A percentile compares a stretch with the other conserved stretches of the same genome.
phyloP scores from a whole-genome alignment of 2,888 invertebrate species.

The Plebejus argus region DNA sequence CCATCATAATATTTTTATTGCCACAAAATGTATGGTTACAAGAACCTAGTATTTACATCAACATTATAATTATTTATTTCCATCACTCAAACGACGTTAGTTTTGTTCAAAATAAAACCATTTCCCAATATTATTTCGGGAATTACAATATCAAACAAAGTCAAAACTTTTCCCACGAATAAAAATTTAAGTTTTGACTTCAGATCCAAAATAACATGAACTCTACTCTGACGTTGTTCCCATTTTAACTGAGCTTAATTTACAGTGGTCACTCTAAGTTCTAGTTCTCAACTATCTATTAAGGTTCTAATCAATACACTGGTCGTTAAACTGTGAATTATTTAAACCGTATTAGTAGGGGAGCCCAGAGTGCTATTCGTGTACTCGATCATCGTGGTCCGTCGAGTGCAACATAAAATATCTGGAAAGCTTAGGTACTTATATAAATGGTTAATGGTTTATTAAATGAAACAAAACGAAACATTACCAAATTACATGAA shows the following conservation, averaged over 20 bases:
- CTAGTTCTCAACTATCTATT: not conserved
- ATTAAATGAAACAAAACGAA: no score
- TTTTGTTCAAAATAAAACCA: not conserved
- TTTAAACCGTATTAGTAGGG: not conserved
- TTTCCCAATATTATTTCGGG: not conserved
- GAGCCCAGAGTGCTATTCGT: no score
- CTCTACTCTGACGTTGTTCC: not conserved
- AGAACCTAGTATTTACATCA: not conserved
- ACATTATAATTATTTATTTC: no score
- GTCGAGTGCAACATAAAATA: no score
- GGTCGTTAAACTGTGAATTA: constrained; percentile 4
- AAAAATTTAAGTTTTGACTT: not conserved
- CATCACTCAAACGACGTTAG: not conserved
- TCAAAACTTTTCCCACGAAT: not conserved
- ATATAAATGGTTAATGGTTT: no score
- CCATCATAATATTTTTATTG: not conserved
- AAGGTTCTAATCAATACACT: not conserved
- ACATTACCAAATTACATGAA: no score
- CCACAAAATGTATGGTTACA: not conserved
- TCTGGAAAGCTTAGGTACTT: no score
- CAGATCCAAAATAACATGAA: not conserved
- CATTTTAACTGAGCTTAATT: not conserved
- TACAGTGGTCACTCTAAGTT: not conserved
- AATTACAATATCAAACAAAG: not conserved
- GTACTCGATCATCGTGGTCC: no score